Conservation (phyloP, 2,113 vertebrate genomes). For the Toxostoma redivivum region DNA sequence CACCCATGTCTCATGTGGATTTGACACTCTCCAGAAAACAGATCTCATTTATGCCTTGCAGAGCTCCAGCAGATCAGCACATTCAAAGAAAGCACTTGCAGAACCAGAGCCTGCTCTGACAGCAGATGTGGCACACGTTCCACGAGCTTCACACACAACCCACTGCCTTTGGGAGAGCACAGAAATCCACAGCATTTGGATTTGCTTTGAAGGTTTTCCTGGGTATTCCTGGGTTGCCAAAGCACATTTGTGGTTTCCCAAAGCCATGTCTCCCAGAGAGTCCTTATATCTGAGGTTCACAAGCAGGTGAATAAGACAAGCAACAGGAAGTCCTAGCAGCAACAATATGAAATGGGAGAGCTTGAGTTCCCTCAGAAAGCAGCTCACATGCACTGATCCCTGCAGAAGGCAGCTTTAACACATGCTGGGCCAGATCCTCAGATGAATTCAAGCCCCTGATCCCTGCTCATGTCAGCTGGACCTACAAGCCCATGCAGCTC, state of each 20-base stretch:
- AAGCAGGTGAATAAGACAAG: not conserved
- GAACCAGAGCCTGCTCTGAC: not conserved
- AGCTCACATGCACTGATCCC: not conserved
- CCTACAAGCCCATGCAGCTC: not conserved
- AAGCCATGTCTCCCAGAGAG: rapidly evolving
- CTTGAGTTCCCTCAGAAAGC: not conserved
- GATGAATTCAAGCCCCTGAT: not conserved
- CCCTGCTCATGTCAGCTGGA: not conserved
- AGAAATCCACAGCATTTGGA: not conserved
- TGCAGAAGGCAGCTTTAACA: not conserved
- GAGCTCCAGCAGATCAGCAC: not conserved
- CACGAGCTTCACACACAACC: not conserved
- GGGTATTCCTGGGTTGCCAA: not conserved
- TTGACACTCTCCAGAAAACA: not conserved
- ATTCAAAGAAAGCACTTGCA: not conserved
- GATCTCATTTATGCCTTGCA: not conserved
- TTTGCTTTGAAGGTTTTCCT: not conserved
- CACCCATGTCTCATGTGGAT: rapidly evolving
- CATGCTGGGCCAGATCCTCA: not conserved
- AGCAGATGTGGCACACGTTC: not conserved
- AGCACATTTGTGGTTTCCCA: not conserved
- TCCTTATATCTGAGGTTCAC: not conserved
- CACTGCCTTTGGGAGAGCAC: not conserved
- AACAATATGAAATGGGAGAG: not conserved
- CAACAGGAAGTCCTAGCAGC: not conserved